Percentiles rank a stretch among this genome's conserved stretches.
Conservation (phyloP, 2,797 vertebrate genomes). For the Brachyrhaphis roseni region DNA sequence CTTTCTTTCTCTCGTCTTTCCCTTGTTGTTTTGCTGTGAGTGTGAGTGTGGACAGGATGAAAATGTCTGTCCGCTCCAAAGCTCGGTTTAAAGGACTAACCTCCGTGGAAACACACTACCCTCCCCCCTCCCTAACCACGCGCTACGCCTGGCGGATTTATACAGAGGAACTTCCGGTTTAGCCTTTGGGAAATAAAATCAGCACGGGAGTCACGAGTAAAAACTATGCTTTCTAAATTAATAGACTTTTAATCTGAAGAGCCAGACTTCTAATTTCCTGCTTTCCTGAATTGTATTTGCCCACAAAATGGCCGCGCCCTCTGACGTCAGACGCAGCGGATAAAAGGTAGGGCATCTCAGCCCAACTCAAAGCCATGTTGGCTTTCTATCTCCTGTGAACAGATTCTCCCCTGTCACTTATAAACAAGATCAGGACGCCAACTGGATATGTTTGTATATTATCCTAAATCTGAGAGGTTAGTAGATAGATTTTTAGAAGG, state of each 20-base stretch:
- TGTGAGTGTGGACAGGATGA: constrained; percentile 26
- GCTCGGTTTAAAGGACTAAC: constrained; percentile 77
- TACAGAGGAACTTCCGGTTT: constrained; percentile 31
- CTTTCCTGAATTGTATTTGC: constrained; percentile 58
- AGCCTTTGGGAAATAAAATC: constrained; percentile 40
- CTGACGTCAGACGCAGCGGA: constrained; percentile 83
- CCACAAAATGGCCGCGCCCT: constrained; percentile 92
- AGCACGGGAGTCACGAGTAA: not conserved
- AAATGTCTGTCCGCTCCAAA: constrained; percentile 59
- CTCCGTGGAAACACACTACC: constrained; percentile 79
- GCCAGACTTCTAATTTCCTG: constrained; percentile 12
- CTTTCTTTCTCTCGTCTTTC: constrained; percentile 23
- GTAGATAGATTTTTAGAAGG: not conserved
- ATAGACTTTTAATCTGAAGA: constrained; percentile 48
- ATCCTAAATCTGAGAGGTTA: not conserved
- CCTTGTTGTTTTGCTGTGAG: constrained; percentile 8
- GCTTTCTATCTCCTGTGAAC: not conserved
- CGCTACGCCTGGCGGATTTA: not conserved
- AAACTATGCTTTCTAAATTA: not conserved
- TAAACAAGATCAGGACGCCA: not conserved
- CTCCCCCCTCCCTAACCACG: constrained; percentile 32
- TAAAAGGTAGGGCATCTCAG: constrained; percentile 21
- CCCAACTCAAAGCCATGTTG: constrained; percentile 3
- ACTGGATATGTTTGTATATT: not conserved
- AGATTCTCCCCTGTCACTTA: not conserved